These are phyloP conservation scores for Hydrolagus affinis DNA, from an alignment of 2,113 vertebrate genomes.

Conservation along the genomic window DNA sequence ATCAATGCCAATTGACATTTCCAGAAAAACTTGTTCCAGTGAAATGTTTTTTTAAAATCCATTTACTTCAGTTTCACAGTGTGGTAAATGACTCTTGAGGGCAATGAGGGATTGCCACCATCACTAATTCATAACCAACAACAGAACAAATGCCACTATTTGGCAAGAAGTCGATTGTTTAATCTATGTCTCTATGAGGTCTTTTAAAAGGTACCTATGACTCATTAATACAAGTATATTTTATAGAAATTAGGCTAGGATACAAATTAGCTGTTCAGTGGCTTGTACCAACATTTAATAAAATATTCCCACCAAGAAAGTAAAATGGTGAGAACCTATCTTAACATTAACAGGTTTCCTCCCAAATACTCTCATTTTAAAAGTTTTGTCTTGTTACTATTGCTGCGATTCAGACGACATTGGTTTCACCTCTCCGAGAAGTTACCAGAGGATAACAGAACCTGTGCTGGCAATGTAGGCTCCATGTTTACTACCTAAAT, in stretches of 20 bases:
- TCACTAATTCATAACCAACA: background rate
- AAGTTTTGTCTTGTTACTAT: background rate
- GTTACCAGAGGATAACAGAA: no score
- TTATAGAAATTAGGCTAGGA: background rate
- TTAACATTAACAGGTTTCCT: background rate
- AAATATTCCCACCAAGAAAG: background rate
- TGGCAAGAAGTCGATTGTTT: background rate
- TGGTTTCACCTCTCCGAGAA: no score
- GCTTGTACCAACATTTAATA: constrained; percentile 13
- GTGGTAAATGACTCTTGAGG: background rate
- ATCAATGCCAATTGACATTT: no score
- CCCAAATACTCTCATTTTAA: no score
- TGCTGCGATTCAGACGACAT: background rate
- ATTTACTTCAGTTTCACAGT: no score
- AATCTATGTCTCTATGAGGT: background rate
- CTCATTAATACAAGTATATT: constrained; percentile 9
- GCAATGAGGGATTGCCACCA: background rate
- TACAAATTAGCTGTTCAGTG: background rate
- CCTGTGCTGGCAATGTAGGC: no score
- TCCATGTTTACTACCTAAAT: background rate
- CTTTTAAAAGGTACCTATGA: constrained; percentile 3
- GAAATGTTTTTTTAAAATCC: no score
- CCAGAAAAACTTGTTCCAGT: no score
- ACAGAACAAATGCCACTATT: constrained; percentile 2
- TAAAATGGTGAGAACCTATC: background rate